Evolutionary conservation across 1,140 invertebrate genomes (phyloP).

Genomic region (Bradynema listronoti): DNA sequence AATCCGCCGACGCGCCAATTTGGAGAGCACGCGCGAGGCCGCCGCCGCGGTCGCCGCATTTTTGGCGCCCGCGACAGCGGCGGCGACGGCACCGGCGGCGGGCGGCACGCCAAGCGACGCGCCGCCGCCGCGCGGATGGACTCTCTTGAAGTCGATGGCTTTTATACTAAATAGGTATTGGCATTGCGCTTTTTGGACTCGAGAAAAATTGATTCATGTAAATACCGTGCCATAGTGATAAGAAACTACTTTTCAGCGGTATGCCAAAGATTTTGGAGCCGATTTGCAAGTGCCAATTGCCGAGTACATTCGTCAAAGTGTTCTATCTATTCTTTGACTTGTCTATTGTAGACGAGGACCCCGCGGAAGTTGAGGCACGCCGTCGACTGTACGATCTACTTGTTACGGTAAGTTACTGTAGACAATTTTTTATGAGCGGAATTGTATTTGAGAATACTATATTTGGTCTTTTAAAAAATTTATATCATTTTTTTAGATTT

Average conservation of each 20-base stretch:
- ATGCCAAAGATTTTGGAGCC: constrained; percentile 61
- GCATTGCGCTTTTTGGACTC: not conserved
- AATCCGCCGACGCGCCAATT: constrained; percentile 69
- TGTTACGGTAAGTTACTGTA: constrained; percentile 33
- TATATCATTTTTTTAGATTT: no score
- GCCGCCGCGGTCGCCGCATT: constrained; percentile 47
- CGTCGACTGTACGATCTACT: constrained; percentile 38
- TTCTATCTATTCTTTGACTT: constrained; percentile 97
- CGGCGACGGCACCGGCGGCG: no score
- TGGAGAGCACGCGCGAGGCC: constrained; percentile 67
- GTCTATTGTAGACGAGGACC: constrained; percentile 62
- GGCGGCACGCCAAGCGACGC: no score
- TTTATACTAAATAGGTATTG: constrained; percentile 47
- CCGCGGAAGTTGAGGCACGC: constrained; percentile 21
- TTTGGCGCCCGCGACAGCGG: constrained; percentile 31
- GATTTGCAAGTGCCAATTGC: constrained; percentile 87
- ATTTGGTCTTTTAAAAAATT: no score
- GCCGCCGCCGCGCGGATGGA: constrained; percentile 49
- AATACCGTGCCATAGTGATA: no score
- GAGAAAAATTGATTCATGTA: no score
- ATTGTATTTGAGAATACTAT: no score
- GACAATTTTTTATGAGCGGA: no score
- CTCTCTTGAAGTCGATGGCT: constrained; percentile 38
- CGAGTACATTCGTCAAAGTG: constrained; percentile 95
- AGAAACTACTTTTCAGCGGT: constrained; percentile 39